A percentile compares a stretch with the other conserved stretches of the same genome.
Evolutionary conservation across 2,113 vertebrate species (phyloP).

Genomic region (Sclerurus mexicanus): DNA sequence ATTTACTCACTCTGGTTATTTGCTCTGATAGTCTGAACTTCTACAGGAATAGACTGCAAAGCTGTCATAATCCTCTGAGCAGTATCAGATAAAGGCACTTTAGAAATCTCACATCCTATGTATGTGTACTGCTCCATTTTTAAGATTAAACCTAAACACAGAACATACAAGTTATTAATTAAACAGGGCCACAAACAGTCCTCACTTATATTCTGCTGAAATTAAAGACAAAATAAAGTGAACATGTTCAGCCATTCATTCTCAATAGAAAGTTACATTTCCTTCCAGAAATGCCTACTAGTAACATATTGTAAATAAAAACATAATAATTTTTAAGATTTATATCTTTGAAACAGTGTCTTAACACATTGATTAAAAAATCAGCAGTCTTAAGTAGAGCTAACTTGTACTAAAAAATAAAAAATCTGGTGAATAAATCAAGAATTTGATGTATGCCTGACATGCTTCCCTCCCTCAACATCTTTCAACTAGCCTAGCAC

Average conservation of each 20-base stretch:
- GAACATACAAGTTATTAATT: slow-evolving; percentile 30
- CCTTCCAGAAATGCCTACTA: neutral
- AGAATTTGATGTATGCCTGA: neutral
- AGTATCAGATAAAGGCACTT: slow-evolving; percentile 77
- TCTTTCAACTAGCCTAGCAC: neutral
- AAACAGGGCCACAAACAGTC: neutral
- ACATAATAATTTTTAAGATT: neutral
- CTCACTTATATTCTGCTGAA: neutral
- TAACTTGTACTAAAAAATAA: neutral
- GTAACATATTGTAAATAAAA: neutral
- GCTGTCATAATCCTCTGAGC: slow-evolving; percentile 86
- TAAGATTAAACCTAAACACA: slow-evolving; percentile 64
- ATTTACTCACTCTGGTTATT: slow-evolving; percentile 70
- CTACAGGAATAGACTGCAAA: slow-evolving; percentile 67
- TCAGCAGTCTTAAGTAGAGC: neutral
- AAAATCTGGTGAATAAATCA: neutral
- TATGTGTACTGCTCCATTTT: slow-evolving; percentile 74
- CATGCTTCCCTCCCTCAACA: neutral
- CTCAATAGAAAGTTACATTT: neutral
- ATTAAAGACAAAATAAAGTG: neutral
- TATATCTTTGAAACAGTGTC: neutral
- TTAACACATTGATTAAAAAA: neutral
- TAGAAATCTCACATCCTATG: slow-evolving; percentile 70
- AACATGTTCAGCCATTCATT: neutral
- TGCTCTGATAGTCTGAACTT: slow-evolving; percentile 42